These are phyloP conservation scores for Telmatherina bonti DNA, from an alignment of 2,797 vertebrate species.

Conservation along the genomic window DNA sequence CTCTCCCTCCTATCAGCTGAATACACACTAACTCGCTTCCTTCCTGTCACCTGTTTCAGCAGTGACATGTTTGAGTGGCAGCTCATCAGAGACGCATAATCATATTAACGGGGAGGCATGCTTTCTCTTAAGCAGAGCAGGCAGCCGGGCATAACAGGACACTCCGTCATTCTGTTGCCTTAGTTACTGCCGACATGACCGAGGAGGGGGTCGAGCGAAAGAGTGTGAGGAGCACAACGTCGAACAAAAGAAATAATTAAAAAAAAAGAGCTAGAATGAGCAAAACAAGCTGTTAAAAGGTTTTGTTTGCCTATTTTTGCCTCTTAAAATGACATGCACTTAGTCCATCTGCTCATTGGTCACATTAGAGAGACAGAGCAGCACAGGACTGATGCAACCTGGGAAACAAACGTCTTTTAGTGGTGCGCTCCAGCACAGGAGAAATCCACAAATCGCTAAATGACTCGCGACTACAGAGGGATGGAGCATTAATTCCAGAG, in stretches of 20 bases:
- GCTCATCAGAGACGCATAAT: conserved; percentile 63
- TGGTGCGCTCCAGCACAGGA: not conserved
- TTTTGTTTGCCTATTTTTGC: not conserved
- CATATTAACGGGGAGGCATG: conserved; percentile 25
- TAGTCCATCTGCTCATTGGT: conserved; percentile 6
- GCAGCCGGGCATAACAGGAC: conserved; percentile 35
- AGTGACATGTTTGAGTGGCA: conserved; percentile 46
- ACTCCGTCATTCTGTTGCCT: conserved; percentile 34
- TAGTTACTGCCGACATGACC: conserved; percentile 36
- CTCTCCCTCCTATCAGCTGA: not conserved
- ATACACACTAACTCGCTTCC: conserved; percentile 10
- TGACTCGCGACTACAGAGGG: conserved; percentile 21
- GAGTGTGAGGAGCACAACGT: not conserved
- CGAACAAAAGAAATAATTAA: not conserved
- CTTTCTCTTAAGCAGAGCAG: conserved; percentile 50
- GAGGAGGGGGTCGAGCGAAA: conserved; percentile 8
- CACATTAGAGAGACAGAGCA: conserved; percentile 5
- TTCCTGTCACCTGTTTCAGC: conserved; percentile 22
- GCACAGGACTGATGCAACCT: conserved; percentile 18
- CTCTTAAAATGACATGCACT: not conserved
- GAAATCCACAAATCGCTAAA: conserved; percentile 32
- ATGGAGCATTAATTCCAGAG: conserved; percentile 27
- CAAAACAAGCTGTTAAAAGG: conserved; percentile 2
- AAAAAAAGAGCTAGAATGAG: not conserved
- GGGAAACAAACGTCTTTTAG: conserved; percentile 27